Conservation (phyloP, 2,113 vertebrate genomes). For the Uropsilus gracilis region DNA sequence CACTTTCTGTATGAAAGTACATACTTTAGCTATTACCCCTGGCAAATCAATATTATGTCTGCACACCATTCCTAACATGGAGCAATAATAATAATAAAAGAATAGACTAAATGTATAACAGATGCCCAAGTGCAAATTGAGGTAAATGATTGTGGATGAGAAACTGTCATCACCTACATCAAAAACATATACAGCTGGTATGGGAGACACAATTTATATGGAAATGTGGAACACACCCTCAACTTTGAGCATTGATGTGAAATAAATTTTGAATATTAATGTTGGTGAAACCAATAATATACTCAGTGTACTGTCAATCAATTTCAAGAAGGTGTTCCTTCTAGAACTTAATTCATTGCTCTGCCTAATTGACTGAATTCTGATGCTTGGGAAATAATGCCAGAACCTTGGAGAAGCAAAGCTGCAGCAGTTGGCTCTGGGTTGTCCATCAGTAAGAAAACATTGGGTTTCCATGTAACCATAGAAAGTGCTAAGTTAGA, state of each 20-base stretch:
- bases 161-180: constrained; percentile 20
- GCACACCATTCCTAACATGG: background rate
- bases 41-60: constrained; percentile 43
- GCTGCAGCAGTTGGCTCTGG: background rate
- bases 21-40: constrained; percentile 26
- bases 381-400: background rate
- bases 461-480: background rate
- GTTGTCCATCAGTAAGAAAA: background rate
- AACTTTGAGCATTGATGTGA: background rate
- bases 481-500: background rate
- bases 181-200: constrained; percentile 10
- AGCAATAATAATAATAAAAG: constrained; percentile 29
- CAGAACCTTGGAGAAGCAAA: background rate
- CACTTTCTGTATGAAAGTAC: background rate
- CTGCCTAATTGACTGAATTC: background rate
- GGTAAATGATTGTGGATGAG: constrained; percentile 28
- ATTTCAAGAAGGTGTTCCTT: background rate
- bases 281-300: background rate
- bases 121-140: constrained; percentile 53
- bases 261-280: background rate
- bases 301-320: background rate
- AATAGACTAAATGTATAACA: constrained; percentile 57
- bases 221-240: background rate
- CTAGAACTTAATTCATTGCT: background rate
- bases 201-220: background rate